Base-by-base conservation (phyloP, 2,888 invertebrate genomes). In the Eretmocerus hayati region DNA sequence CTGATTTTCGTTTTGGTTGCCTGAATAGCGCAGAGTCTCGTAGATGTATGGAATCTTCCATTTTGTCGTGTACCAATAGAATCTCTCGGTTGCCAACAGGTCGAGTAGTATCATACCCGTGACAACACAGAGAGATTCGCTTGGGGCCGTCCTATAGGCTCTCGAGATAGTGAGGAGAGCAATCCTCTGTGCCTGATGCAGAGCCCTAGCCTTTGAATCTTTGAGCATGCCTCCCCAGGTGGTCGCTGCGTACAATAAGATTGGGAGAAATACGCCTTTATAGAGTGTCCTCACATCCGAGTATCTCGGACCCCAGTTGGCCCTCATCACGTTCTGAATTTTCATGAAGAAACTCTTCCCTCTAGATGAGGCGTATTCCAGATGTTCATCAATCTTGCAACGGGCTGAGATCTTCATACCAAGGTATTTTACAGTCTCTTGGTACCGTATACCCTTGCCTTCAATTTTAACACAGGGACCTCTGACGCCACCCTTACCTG, bases 301-400 rank as follows among this genome's bases (percentile, higher is more conserved):
- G 2, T 15, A 8, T n/a, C 15, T 26, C 4, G 45, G 33, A 8
- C 20, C 49, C 45, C 49, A 49, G 2, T 16, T 35, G 9, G 40
- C 31, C 11, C 36, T 23, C 1, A 19, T 8, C 1, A 43, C 15
- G 3, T 13, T 16, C 2, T 9, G 4, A 1, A 36, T 1, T 26
- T 2, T 36, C 2, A n/a, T 8, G 3, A 26, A 23, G 3, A 43
- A 4, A 11, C 16, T 3, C 13, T 36, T 43, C 4, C 9, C n/a
- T 9, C 36, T 43, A 1, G 13, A 8, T 0, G 15, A 20, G 8
- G 26, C 35, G 4, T 1, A 13, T 1, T 11, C 11, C 4, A 35
- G 4, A 13, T 43, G 43, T 1, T 36, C 18, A 0, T 3, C 15
- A 16, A 45, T 21, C 2, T 21, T 18, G 2, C 37, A 6, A 1